phyloP scores from a whole-genome alignment of 2,113 vertebrate genomes.

The Spheniscus mendiculus region DNA sequence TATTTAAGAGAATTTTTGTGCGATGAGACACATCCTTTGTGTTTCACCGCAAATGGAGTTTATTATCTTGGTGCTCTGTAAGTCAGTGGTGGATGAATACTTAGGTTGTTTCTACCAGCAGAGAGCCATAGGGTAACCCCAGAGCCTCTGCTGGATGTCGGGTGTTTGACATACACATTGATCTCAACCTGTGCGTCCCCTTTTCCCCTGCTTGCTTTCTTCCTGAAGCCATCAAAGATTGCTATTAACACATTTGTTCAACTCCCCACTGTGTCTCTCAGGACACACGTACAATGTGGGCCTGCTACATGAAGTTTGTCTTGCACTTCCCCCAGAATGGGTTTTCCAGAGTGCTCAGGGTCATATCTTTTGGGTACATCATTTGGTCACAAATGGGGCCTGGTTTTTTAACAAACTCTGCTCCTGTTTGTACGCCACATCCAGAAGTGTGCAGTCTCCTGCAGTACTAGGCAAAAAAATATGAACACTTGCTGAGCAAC shows the following conservation, averaged over 20 bases:
- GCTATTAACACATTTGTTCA: neutral
- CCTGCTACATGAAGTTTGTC: neutral
- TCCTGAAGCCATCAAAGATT: neutral
- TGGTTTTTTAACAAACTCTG: neutral
- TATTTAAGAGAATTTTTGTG: neutral
- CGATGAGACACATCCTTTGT: neutral
- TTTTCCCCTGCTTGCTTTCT: neutral
- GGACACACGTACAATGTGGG: neutral
- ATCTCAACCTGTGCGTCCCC: neutral
- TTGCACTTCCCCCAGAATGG: neutral
- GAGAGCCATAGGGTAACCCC: neutral
- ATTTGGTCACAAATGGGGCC: neutral
- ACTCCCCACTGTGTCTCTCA: neutral
- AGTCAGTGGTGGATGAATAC: neutral
- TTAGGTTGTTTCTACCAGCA: neutral
- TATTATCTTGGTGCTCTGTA: neutral
- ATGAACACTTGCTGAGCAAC: neutral
- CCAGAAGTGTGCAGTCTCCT: neutral
- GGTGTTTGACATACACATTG: neutral
- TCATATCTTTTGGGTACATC: neutral
- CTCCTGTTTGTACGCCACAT: neutral
- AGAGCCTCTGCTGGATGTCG: neutral
- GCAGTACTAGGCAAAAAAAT: neutral
- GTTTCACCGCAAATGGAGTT: neutral
- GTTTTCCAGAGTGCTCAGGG: fast-evolving